phyloP scores from a whole-genome alignment of 2,797 vertebrate species.

The Clamator glandarius region DNA sequence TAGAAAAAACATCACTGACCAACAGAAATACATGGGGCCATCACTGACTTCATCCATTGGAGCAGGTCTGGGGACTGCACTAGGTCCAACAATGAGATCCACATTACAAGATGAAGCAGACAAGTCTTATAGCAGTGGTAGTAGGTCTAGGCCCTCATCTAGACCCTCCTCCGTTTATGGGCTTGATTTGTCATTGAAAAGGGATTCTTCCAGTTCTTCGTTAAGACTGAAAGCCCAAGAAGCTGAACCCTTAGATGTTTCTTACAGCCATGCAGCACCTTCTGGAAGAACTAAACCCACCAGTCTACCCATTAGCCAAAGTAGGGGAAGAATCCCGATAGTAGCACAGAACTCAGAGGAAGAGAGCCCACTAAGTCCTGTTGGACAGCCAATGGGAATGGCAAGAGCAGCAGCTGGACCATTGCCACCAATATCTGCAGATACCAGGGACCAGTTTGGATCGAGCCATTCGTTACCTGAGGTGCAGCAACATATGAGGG shows the following conservation, averaged over 20 bases:
- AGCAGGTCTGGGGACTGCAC: constrained; percentile 86
- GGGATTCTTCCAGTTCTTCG: constrained; percentile 95
- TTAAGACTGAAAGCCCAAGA: constrained; percentile 93
- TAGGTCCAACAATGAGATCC: constrained; percentile 85
- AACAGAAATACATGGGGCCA: constrained; percentile 94
- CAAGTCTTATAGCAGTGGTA: constrained; percentile 92
- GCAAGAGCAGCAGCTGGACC: constrained; percentile 97
- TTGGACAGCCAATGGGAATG: constrained; percentile 99
- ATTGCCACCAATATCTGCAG: constrained; percentile 97
- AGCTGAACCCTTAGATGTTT: constrained; percentile 90
- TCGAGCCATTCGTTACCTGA: constrained; percentile 99
- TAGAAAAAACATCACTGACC: constrained; percentile 95
- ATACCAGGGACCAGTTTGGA: constrained; percentile 98
- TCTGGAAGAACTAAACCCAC: constrained; percentile 94
- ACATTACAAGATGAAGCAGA: constrained; percentile 89
- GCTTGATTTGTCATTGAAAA: constrained; percentile 95
- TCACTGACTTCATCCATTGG: constrained; percentile 86
- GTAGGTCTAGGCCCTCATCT: constrained; percentile 92
- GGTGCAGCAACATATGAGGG: constrained; percentile 99
- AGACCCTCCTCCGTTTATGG: constrained; percentile 98
- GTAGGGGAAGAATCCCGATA: constrained; percentile 95
- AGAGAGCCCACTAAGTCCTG: constrained; percentile 97
- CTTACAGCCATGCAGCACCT: constrained; percentile 86
- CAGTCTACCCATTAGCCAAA: constrained; percentile 98
- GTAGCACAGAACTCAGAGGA: constrained; percentile 99